phyloP scores from a whole-genome alignment of 2,113 vertebrate genomes.

The Copsychus sechellarum region DNA sequence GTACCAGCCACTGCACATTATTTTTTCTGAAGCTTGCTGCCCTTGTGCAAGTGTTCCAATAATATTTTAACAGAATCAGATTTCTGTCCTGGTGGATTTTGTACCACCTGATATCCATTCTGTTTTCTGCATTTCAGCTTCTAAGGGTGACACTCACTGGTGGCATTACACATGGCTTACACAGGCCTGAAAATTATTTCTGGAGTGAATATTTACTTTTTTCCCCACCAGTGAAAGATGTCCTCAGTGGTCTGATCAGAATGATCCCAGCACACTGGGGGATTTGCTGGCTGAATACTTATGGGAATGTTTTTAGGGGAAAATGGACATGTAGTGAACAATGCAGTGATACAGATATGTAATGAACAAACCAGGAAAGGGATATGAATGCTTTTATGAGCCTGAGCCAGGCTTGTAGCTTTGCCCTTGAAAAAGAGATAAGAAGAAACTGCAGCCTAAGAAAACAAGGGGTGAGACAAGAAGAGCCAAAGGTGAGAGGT shows the following conservation, averaged over 20 bases:
- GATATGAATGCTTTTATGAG: no score
- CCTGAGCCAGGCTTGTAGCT: no score
- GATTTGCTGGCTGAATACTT: neutral
- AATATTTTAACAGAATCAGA: neutral
- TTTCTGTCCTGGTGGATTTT: neutral
- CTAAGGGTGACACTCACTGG: neutral
- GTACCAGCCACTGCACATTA: neutral
- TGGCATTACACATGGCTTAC: neutral
- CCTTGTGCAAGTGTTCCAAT: fast-evolving
- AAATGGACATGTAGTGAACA: no score
- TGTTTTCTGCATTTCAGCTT: neutral
- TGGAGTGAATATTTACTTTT: neutral
- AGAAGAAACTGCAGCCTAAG: no score
- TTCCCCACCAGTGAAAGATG: neutral
- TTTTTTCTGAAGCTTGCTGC: neutral
- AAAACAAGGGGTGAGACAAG: no score
- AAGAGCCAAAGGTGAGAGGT: no score
- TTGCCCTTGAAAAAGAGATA: no score
- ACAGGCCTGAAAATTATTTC: neutral
- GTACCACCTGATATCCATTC: neutral
- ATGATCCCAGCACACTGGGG: neutral
- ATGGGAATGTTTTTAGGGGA: no score
- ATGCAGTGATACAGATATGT: no score
- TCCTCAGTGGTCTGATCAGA: neutral
- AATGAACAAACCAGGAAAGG: no score